These are phyloP conservation scores for Octodonta nipae DNA, from an alignment of 2,888 invertebrate species.

Conservation along the genomic window DNA sequence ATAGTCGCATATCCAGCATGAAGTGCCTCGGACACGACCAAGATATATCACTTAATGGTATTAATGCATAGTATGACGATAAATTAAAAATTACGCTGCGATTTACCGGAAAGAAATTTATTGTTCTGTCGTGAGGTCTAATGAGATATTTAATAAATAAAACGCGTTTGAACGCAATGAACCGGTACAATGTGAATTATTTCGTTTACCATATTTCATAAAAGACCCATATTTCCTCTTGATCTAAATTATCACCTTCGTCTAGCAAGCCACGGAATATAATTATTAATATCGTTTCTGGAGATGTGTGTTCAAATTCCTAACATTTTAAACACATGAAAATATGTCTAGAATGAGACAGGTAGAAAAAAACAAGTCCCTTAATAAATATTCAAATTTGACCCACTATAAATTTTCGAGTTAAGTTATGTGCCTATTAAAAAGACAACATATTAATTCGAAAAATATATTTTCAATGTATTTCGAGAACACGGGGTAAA, in stretches of 20 bases:
- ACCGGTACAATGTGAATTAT: slow-evolving; percentile 10
- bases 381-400: slow-evolving; percentile 35
- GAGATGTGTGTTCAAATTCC: slow-evolving; percentile 23
- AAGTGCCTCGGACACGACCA: neutral
- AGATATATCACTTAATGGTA: slow-evolving; percentile 3
- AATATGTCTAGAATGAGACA: slow-evolving; percentile 26
- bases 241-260: slow-evolving; percentile 23
- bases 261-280: slow-evolving; percentile 8
- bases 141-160: slow-evolving; percentile 17
- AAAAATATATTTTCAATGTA: slow-evolving; percentile 33
- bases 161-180: slow-evolving; percentile 9
- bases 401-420: slow-evolving; percentile 31
- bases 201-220: slow-evolving; percentile 8
- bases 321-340: slow-evolving; percentile 27
- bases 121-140: slow-evolving; percentile 12
- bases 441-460: slow-evolving; percentile 35
- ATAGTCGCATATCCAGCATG: too few relatives aligned
- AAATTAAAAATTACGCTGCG: slow-evolving; percentile 14
- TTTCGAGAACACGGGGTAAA: slow-evolving; percentile 11
- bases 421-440: slow-evolving; percentile 34
- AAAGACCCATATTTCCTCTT: slow-evolving; percentile 11
- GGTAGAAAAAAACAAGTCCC: slow-evolving; percentile 25
- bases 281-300: slow-evolving; percentile 21
- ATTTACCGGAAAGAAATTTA: slow-evolving; percentile 14
- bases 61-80: slow-evolving; percentile 6